Base-by-base conservation (phyloP, 2,888 invertebrate genomes). In the Dolichopus griseipennis region DNA sequence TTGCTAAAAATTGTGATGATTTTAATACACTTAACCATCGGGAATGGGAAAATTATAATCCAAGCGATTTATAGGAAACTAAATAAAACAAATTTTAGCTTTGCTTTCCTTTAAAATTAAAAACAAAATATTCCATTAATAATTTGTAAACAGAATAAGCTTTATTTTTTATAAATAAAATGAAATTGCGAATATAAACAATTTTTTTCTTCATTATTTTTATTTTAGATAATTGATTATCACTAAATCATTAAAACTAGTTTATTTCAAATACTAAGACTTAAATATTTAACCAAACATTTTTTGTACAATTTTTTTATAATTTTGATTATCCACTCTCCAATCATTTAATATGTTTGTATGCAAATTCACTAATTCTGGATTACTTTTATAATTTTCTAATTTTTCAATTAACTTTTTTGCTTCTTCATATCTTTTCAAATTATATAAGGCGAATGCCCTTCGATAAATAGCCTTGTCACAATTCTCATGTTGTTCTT, bases 11-110 rank as follows among this genome's bases (percentile, higher is more conserved):
- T 70, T 88, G 88, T 73, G 89, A 90, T 27, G 95, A 97, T 77
- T 93, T 97, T 74, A 87, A 90, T 67, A 83, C 83, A 2, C 83
- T 97, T 0, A 93, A 97, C 77, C 97, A 98, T 79, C 89, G 88
- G 75, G 89, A 93, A 75, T 97, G 97, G 97, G 94, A 96, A 80
- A 89, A 87, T 76, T 92, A 89, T 71, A 86, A 78, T 70, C 77
- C 80, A 7, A 63, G 65, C 22, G 71, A 71, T 18, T 52, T 52
- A 52, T 52, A 52, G 52, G 9, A 15, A 15, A 18, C 3, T 41
- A 62, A 37, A 67, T 43, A 33, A 64, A 41, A 9, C 18, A 6
- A 20, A 20, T 61, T 3, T 18, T 4, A 18, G 9, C n/a, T 61
- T 9, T 61, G 61, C 8, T 10, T 37, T 37, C 37, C 34, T 7